Conservation (phyloP, 2,888 invertebrate species). For the Pycnomerus fuliginosus region DNA sequence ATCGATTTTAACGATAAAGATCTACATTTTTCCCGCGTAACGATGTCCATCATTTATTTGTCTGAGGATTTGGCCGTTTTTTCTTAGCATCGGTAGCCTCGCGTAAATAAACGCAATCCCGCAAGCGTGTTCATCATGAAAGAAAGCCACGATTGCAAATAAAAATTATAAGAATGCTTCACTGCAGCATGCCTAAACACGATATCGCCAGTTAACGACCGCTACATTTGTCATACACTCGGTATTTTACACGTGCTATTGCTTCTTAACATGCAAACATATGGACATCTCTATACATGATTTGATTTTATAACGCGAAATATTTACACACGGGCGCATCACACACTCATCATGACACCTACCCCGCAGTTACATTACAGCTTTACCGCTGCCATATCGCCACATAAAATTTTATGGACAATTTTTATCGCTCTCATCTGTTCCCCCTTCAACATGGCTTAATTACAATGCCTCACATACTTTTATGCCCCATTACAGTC, state of each 20-base stretch:
- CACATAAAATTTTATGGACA: slow-evolving; percentile 17
- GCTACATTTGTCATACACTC: slow-evolving; percentile 44
- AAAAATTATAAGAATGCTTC: slow-evolving; percentile 29
- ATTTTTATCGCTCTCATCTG: slow-evolving; percentile 8
- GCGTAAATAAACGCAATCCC: slow-evolving; percentile 11
- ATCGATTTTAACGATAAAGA: slow-evolving; percentile 52
- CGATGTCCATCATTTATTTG: slow-evolving; percentile 44
- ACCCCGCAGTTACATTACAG: slow-evolving; percentile 19
- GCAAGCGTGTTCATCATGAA: slow-evolving; percentile 2
- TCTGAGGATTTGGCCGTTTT: slow-evolving; percentile 24
- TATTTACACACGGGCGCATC: slow-evolving; percentile 36
- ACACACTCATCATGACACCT: slow-evolving; percentile 30
- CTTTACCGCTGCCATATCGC: slow-evolving; percentile 8
- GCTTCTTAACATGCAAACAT: slow-evolving; percentile 45
- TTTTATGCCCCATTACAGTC: background rate
- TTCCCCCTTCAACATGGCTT: slow-evolving; percentile 4
- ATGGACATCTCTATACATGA: slow-evolving; percentile 39
- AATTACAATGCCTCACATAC: background rate
- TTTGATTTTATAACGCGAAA: slow-evolving; percentile 41
- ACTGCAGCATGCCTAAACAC: slow-evolving; percentile 30
- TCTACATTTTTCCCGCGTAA: slow-evolving; percentile 47
- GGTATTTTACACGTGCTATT: slow-evolving; percentile 45
- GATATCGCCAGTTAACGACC: slow-evolving; percentile 39
- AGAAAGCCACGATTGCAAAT: slow-evolving; percentile 23
- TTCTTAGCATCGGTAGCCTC: slow-evolving; percentile 7